A percentile compares a stretch with the other conserved stretches of the same genome.
Conservation (phyloP, 2,113 vertebrate genomes). For the Carassius auratus region DNA sequence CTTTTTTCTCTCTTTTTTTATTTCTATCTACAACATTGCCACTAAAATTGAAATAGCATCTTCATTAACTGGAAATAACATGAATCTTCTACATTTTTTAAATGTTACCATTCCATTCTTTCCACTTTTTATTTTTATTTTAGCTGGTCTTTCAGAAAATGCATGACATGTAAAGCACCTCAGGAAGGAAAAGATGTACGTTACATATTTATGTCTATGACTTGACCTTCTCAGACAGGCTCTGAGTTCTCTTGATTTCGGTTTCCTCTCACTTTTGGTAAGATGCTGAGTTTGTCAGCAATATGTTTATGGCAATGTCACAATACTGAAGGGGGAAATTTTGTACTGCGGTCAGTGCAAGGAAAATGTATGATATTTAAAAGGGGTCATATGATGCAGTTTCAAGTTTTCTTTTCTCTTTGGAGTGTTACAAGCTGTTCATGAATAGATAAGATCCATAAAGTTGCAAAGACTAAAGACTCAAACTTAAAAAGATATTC, state of each 20-base stretch:
- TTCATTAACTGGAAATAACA: neutral
- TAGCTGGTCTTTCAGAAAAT: neutral
- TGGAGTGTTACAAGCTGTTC: too few species aligned
- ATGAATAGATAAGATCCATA: too few species aligned
- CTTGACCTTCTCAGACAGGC: neutral
- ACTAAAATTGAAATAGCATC: neutral
- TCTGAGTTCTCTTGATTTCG: neutral
- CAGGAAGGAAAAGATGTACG: neutral
- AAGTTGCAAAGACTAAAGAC: too few species aligned
- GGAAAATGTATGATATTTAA: neutral
- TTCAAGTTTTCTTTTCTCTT: too few species aligned
- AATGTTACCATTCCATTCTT: neutral
- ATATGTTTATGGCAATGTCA: neutral
- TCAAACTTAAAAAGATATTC: too few species aligned
- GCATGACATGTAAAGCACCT: neutral
- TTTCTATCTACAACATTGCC: neutral
- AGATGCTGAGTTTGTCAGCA: neutral
- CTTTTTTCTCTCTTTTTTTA: neutral
- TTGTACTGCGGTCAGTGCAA: neutral
- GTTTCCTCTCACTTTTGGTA: conserved; percentile 21
- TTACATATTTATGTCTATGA: neutral
- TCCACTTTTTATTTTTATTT: too few species aligned
- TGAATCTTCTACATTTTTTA: neutral
- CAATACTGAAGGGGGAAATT: neutral
- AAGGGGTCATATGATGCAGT: too few species aligned